phyloP scores from a whole-genome alignment of 2,797 vertebrate species.

The Betta splendens region DNA sequence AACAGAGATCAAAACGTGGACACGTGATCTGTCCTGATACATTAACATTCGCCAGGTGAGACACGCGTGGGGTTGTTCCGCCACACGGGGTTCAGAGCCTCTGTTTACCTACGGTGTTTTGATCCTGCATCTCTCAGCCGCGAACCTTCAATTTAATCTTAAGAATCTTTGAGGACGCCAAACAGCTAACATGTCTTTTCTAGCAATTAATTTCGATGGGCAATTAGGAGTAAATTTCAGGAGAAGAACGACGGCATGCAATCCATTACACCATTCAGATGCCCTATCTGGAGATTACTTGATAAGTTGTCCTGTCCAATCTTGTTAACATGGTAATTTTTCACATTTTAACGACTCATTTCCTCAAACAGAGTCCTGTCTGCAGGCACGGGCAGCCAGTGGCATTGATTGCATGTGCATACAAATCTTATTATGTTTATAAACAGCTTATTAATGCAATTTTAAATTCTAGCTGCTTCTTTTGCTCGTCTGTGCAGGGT shows the following conservation, averaged over 20 bases:
- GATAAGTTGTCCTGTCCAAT: slow-evolving; percentile 81
- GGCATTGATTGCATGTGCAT: slow-evolving; percentile 28
- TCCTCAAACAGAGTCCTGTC: slow-evolving; percentile 57
- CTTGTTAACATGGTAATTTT: slow-evolving; percentile 80
- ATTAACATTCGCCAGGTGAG: too few relatives aligned
- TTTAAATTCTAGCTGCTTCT: neutral
- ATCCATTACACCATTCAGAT: slow-evolving; percentile 77
- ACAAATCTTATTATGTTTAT: slow-evolving; percentile 16
- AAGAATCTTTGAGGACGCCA: slow-evolving; percentile 45
- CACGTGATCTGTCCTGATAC: too few relatives aligned
- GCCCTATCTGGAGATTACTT: slow-evolving; percentile 79
- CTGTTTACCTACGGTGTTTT: too few relatives aligned
- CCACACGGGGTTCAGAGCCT: too few relatives aligned
- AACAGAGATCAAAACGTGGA: too few relatives aligned
- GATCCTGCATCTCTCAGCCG: too few relatives aligned
- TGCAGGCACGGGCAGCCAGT: slow-evolving; percentile 23
- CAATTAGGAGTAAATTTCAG: slow-evolving; percentile 74
- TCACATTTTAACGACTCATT: slow-evolving; percentile 75
- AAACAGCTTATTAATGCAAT: slow-evolving; percentile 7
- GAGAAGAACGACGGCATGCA: slow-evolving; percentile 54
- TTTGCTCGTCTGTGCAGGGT: neutral
- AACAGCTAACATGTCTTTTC: slow-evolving; percentile 55
- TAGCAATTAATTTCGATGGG: slow-evolving; percentile 67
- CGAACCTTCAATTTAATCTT: slow-evolving; percentile 36
- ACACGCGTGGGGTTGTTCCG: too few relatives aligned